Conservation (phyloP, 2,888 invertebrate species). For the Nyleta sp. region DNA sequence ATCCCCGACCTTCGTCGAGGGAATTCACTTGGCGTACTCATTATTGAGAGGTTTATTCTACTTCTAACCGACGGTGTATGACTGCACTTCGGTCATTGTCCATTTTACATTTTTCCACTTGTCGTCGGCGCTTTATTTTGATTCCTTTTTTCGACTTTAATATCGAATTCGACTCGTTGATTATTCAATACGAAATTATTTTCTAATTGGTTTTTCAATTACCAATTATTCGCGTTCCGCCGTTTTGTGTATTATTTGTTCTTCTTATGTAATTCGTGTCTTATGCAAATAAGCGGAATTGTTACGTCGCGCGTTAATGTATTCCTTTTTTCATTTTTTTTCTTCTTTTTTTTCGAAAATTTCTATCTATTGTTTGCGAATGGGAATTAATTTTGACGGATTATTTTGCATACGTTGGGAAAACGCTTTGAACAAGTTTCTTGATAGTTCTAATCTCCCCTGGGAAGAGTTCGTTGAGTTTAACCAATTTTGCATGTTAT, state of each 20-base stretch:
- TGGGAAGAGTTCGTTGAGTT: slow-evolving; percentile 50
- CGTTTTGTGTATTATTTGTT: slow-evolving; percentile 49
- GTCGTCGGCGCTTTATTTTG: slow-evolving; percentile 64
- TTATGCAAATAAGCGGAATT: slow-evolving; percentile 46
- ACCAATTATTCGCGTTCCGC: slow-evolving; percentile 32
- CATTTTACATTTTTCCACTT: slow-evolving; percentile 64
- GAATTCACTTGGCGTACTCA: slow-evolving; percentile 80
- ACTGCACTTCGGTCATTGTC: slow-evolving; percentile 64
- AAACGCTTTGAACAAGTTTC: slow-evolving; percentile 39
- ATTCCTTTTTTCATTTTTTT: slow-evolving; percentile 3
- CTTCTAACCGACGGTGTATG: slow-evolving; percentile 76
- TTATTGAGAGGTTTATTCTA: slow-evolving; percentile 82
- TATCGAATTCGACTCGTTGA: slow-evolving; percentile 35
- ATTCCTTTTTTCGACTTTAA: slow-evolving; percentile 50
- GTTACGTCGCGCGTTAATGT: slow-evolving; percentile 42
- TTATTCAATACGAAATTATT: slow-evolving; percentile 56
- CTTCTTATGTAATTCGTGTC: slow-evolving; percentile 47
- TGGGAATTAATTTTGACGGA: slow-evolving; percentile 43
- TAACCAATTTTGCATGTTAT: slow-evolving; percentile 46
- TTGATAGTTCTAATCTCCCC: slow-evolving; percentile 33
- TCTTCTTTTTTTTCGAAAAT: slow-evolving; percentile 26
- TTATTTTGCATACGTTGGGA: slow-evolving; percentile 53
- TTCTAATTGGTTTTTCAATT: slow-evolving; percentile 60
- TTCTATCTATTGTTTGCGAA: slow-evolving; percentile 35
- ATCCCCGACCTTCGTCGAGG: slow-evolving; percentile 77